A percentile compares a stretch with the other conserved stretches of the same genome.
phyloP scores from a whole-genome alignment of 2,888 invertebrate species.

The Parthenolecanium corni region DNA sequence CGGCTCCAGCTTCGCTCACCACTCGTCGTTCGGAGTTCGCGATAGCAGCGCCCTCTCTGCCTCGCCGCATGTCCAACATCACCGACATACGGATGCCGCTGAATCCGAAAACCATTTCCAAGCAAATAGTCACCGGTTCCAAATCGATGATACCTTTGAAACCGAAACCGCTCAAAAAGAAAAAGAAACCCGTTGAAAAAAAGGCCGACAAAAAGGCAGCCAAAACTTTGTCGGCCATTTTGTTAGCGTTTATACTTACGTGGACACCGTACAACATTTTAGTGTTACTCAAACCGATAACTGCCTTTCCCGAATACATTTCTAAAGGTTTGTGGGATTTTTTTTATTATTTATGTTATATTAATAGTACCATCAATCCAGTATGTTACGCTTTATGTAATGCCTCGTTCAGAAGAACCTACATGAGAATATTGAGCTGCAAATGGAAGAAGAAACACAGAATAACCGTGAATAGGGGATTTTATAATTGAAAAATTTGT shows the following conservation, averaged over 20 bases:
- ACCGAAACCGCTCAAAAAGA: constrained; percentile 50
- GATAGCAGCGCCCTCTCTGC: constrained; percentile 35
- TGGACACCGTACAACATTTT: constrained; percentile 98
- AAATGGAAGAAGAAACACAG: constrained; percentile 87
- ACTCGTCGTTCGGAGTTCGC: constrained; percentile 33
- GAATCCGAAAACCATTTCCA: constrained; percentile 75
- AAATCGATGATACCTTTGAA: constrained; percentile 40
- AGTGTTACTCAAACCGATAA: constrained; percentile 76
- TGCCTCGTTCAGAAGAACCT: constrained; percentile 91
- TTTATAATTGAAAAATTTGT: constrained; percentile 28
- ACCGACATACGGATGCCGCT: constrained; percentile 69
- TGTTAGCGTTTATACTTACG: constrained; percentile 94
- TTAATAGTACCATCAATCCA: constrained; percentile 97
- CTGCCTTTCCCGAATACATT: constrained; percentile 61
- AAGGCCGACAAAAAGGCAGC: constrained; percentile 96
- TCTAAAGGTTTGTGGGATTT: constrained; percentile 86
- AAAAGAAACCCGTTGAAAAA: constrained; percentile 87
- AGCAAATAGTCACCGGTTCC: constrained; percentile 39
- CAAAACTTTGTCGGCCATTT: constrained; percentile 91
- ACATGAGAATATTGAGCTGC: constrained; percentile 86
- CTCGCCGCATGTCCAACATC: constrained; percentile 53
- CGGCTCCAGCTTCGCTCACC: constrained; percentile 38
- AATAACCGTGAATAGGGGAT: constrained; percentile 65
- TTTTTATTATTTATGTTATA: constrained; percentile 96
- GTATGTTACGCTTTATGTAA: constrained; percentile 98